Percentiles rank a stretch among this genome's conserved stretches.
Conservation (phyloP, 2,888 invertebrate genomes). For the Erynnis tages region DNA sequence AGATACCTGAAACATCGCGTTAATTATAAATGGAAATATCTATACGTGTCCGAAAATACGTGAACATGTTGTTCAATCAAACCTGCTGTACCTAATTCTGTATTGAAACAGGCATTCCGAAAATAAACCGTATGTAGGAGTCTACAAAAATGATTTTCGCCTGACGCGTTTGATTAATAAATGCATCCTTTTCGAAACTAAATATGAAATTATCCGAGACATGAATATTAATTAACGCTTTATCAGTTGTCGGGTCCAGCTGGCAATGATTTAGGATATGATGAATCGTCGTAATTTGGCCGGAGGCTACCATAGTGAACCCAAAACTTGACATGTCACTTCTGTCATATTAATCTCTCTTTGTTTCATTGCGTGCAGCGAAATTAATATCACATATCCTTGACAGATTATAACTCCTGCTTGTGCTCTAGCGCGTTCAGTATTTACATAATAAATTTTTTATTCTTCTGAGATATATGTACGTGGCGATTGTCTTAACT, state of each 20-base stretch:
- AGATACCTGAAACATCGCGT: too few species aligned
- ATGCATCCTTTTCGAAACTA: slow-evolving; percentile 16
- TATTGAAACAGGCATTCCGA: neutral
- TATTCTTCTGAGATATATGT: too few species aligned
- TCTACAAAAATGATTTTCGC: neutral
- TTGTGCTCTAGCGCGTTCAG: neutral
- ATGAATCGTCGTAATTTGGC: slow-evolving; percentile 41
- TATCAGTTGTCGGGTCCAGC: slow-evolving; percentile 29
- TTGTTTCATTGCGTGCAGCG: slow-evolving; percentile 22
- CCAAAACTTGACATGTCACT: slow-evolving; percentile 32
- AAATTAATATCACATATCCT: slow-evolving; percentile 13
- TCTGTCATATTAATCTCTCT: slow-evolving; percentile 31
- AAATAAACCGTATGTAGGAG: neutral
- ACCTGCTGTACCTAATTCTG: neutral
- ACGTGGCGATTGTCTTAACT: neutral
- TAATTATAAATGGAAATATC: neutral
- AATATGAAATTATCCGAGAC: slow-evolving; percentile 25
- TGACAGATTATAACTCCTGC: neutral
- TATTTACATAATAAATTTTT: too few species aligned
- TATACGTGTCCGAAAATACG: neutral
- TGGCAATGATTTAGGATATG: slow-evolving; percentile 38
- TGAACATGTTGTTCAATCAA: neutral
- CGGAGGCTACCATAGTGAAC: slow-evolving; percentile 31
- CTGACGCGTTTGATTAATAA: slow-evolving; percentile 2
- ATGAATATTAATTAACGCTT: slow-evolving; percentile 28